These are phyloP conservation scores for Dolichallabes microphthalmus DNA, from an alignment of 2,113 vertebrate genomes.

Conservation along the genomic window DNA sequence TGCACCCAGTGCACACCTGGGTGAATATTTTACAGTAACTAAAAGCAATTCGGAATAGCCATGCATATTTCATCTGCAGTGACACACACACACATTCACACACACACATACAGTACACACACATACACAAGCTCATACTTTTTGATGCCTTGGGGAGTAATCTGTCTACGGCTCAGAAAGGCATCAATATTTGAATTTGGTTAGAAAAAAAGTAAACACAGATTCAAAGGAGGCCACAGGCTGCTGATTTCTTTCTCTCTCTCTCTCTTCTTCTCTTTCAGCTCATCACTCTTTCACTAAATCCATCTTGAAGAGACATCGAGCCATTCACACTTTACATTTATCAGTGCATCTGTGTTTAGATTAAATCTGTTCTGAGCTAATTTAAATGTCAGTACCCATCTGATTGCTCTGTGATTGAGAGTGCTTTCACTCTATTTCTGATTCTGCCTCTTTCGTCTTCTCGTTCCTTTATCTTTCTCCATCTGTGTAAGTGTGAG, in stretches of 20 bases:
- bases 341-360: slow-evolving; percentile 39
- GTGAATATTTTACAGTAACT: slow-evolving; percentile 75
- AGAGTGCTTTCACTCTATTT: neutral
- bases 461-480: neutral
- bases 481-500: neutral
- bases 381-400: slow-evolving; percentile 54
- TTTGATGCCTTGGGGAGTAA: slow-evolving; percentile 60
- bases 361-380: slow-evolving; percentile 39
- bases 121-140: slow-evolving; percentile 44
- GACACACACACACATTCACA: slow-evolving; percentile 46
- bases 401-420: slow-evolving; percentile 48
- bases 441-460: neutral
- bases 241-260: slow-evolving; percentile 8
- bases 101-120: slow-evolving; percentile 36
- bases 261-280: slow-evolving; percentile 14
- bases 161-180: slow-evolving; percentile 64
- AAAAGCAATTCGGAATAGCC: slow-evolving; percentile 71
- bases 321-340: slow-evolving; percentile 11
- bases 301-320: slow-evolving; percentile 34
- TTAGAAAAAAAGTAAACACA: slow-evolving; percentile 53
- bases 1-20: slow-evolving; percentile 54
- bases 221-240: slow-evolving; percentile 40
- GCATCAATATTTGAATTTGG: slow-evolving; percentile 69
- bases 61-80: slow-evolving; percentile 68
- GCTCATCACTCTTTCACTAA: slow-evolving; percentile 28